Percentiles rank a stretch among this genome's conserved stretches.
phyloP scores from a whole-genome alignment of 2,888 invertebrate genomes.

The Serrognathus titanus region DNA sequence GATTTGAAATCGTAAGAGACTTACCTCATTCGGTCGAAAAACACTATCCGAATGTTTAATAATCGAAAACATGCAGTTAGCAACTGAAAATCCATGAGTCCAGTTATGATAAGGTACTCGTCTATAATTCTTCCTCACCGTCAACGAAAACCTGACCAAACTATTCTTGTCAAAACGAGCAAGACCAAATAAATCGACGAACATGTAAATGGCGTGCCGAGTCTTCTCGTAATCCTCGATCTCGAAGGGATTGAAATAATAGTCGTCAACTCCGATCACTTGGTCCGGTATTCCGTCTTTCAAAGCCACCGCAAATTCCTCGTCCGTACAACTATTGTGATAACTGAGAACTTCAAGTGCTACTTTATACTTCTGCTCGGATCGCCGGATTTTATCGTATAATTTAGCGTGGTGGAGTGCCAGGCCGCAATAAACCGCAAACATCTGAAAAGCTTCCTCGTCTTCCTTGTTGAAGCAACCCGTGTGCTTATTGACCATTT shows the following conservation, averaged over 20 bases:
- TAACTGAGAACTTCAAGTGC: constrained; percentile 81
- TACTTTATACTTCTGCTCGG: constrained; percentile 79
- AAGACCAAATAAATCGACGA: constrained; percentile 64
- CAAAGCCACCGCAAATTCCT: constrained; percentile 53
- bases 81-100: constrained; percentile 84
- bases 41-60: constrained; percentile 57
- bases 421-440: constrained; percentile 81
- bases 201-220: constrained; percentile 71
- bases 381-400: constrained; percentile 76
- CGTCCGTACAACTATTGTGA: constrained; percentile 74
- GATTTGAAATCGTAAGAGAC: constrained; percentile 19
- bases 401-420: constrained; percentile 82
- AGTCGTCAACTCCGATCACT: constrained; percentile 53
- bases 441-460: constrained; percentile 78
- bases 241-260: constrained; percentile 70
- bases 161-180: constrained; percentile 64
- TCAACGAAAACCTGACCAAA: constrained; percentile 70
- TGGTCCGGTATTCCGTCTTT: constrained; percentile 29
- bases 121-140: constrained; percentile 81
- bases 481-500: constrained; percentile 75
- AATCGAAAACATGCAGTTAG: constrained; percentile 77
- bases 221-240: constrained; percentile 70
- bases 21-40: constrained; percentile 62
- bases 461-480: constrained; percentile 62
- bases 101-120: constrained; percentile 85